These are phyloP conservation scores for Scalopus aquaticus DNA, from an alignment of 2,113 vertebrate genomes.

Conservation along the genomic window DNA sequence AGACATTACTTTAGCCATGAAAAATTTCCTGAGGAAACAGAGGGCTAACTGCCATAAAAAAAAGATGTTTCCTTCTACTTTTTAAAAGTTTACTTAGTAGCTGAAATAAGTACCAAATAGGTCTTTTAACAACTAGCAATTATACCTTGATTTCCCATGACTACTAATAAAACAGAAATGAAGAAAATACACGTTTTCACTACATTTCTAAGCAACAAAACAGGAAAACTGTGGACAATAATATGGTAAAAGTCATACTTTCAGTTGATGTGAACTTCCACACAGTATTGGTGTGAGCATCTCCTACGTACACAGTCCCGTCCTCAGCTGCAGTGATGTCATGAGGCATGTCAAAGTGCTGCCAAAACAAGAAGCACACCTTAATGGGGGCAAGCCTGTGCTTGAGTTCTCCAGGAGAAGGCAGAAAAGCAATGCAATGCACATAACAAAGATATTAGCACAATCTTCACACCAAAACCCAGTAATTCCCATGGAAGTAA, in stretches of 20 bases:
- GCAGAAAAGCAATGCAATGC: background rate
- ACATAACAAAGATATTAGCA: background rate
- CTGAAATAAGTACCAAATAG: background rate
- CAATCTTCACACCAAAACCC: background rate
- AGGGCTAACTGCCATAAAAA: background rate
- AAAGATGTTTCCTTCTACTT: background rate
- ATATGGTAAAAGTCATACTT: conserved; percentile 86
- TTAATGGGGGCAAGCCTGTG: background rate
- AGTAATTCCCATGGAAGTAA: background rate
- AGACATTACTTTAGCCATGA: conserved; percentile 65
- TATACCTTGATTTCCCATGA: background rate
- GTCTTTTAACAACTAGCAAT: background rate
- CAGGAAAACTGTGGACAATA: background rate
- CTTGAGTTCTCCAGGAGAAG: too few relatives aligned
- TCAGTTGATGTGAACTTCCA: conserved; percentile 91
- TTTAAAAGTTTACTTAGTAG: conserved; percentile 16
- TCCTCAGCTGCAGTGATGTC: conserved; percentile 90
- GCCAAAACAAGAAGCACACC: conserved; percentile 47
- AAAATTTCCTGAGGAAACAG: conserved; percentile 67
- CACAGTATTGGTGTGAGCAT: conserved; percentile 87
- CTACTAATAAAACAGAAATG: background rate
- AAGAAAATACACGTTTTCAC: background rate
- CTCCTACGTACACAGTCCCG: conserved; percentile 90
- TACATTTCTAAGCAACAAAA: background rate
- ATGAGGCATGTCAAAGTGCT: conserved; percentile 96